Evolutionary conservation across 2,888 invertebrate genomes (phyloP).

Genomic region (Automeris io): DNA sequence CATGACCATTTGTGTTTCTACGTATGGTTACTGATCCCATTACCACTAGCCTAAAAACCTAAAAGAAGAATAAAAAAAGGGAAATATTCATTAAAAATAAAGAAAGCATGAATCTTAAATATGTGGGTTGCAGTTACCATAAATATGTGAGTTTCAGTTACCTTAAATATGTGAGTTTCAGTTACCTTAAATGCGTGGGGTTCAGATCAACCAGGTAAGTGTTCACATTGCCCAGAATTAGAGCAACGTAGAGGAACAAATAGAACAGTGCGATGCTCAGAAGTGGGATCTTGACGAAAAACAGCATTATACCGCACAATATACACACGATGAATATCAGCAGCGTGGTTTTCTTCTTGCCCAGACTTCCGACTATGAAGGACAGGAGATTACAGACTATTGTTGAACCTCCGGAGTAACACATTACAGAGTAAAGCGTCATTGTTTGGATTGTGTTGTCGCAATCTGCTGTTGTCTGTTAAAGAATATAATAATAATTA

Average conservation of each 20-base stretch:
- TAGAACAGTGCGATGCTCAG: conserved; percentile 52
- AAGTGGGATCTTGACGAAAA: conserved; percentile 42
- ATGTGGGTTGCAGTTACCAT: too few relatives aligned
- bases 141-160: conserved; percentile 22
- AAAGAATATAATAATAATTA: conserved; percentile 14
- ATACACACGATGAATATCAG: conserved; percentile 37
- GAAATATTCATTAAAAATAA: too few relatives aligned
- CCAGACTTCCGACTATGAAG: conserved; percentile 42
- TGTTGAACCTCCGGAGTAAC: conserved; percentile 42
- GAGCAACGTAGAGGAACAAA: conserved; percentile 46
- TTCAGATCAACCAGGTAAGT: conserved; percentile 58
- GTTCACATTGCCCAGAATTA: conserved; percentile 55
- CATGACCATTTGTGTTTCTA: too few relatives aligned
- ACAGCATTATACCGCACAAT: conserved; percentile 34
- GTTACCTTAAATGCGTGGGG: conserved; percentile 58
- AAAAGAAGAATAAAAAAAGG: too few relatives aligned
- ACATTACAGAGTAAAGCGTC: conserved; percentile 55
- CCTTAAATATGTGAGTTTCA: conserved; percentile 57
- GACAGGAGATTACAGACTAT: conserved; percentile 39
- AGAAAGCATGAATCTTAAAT: too few relatives aligned
- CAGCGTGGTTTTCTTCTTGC: conserved; percentile 43
- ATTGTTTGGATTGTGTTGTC: conserved; percentile 37
- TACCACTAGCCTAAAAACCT: too few relatives aligned
- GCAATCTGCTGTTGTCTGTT: conserved; percentile 38
- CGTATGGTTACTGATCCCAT: too few relatives aligned